Evolutionary conservation across 2,797 vertebrate species (phyloP).

Genomic region (Brotogeris chrysoptera): DNA sequence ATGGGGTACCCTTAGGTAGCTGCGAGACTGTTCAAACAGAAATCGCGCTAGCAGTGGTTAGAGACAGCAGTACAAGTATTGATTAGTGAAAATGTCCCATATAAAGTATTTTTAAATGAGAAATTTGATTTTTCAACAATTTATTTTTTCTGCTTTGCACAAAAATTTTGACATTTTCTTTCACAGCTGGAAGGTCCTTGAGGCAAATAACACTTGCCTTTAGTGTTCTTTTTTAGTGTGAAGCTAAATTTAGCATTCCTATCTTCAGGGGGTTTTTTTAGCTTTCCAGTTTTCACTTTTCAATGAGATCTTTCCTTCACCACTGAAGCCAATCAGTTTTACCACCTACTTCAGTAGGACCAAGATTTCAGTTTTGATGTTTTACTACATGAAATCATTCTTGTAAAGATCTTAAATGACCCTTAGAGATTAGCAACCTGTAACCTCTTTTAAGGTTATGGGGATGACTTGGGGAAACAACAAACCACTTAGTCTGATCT

Average conservation of each 20-base stretch:
- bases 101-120: not conserved
- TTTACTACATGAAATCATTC: not conserved
- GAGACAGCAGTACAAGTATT: not conserved
- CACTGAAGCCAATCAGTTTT: not conserved
- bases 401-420: not conserved
- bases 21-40: not conserved
- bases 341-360: not conserved
- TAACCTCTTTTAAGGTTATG: slow-evolving; percentile 2
- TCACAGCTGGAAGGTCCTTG: slow-evolving; percentile 41
- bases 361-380: not conserved
- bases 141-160: not conserved
- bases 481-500: not conserved
- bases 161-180: slow-evolving; percentile 2
- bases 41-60: not conserved
- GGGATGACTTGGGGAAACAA: not conserved
- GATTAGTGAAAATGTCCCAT: not conserved
- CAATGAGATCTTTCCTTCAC: not conserved
- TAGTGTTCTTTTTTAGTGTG: not conserved
- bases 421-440: not conserved
- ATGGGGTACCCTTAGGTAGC: not conserved
- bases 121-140: not conserved
- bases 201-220: slow-evolving; percentile 9
- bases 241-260: slow-evolving; percentile 1
- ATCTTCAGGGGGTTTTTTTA: slow-evolving; percentile 16
- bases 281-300: not conserved